These are phyloP conservation scores for Flabesymbios commensalis DNA, from an alignment of 2,888 invertebrate species.

Conservation along the genomic window DNA sequence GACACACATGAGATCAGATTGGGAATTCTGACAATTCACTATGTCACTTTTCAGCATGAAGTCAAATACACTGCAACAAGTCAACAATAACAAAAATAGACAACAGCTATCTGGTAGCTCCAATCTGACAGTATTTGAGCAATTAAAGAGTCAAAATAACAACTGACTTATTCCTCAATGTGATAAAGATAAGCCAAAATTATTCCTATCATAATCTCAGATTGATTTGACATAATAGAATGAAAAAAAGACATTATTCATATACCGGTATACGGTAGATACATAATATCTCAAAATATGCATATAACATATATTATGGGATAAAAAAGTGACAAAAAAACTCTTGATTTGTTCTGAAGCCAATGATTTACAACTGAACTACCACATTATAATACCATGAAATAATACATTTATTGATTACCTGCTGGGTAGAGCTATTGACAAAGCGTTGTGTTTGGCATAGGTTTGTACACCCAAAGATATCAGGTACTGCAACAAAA, in stretches of 20 bases:
- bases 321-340: no score
- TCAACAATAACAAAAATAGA: neutral
- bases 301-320: neutral
- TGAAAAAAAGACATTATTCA: neutral
- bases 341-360: neutral
- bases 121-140: no score
- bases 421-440: constrained; percentile 4
- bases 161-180: neutral
- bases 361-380: neutral
- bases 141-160: no score
- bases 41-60: constrained; percentile 82
- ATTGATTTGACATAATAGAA: neutral
- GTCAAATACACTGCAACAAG: constrained; percentile 65
- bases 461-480: constrained; percentile 77
- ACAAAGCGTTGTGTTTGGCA: constrained; percentile 65
- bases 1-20: constrained; percentile 79
- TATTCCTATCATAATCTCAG: no score
- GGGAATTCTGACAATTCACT: constrained; percentile 81
- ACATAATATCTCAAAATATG: neutral
- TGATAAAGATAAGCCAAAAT: no score
- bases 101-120: no score
- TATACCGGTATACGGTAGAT: neutral
- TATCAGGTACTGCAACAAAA: constrained; percentile 68
- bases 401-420: neutral
- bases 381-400: neutral